These are phyloP conservation scores for Lophotriccus pileatus DNA, from an alignment of 2,797 vertebrate genomes.

Conservation along the genomic window DNA sequence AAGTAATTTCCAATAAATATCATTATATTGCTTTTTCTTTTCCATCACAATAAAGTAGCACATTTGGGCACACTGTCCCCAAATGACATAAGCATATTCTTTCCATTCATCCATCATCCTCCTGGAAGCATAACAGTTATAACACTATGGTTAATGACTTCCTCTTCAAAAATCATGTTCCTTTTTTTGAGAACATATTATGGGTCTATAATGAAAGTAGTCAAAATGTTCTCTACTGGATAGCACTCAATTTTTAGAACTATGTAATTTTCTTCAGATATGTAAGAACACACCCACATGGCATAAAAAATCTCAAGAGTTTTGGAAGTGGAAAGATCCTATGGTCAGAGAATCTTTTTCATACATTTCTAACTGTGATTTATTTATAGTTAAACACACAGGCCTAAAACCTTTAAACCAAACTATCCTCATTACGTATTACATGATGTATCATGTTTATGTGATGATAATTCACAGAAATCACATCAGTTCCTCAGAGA, in stretches of 20 bases:
- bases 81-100: conserved; percentile 2
- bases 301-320: neutral
- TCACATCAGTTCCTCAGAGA: neutral
- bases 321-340: neutral
- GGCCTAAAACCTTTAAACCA: neutral
- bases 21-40: neutral
- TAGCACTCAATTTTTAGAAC: neutral
- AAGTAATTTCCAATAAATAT: neutral
- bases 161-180: conserved; percentile 25
- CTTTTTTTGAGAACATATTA: conserved; percentile 40
- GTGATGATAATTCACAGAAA: neutral
- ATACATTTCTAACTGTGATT: neutral
- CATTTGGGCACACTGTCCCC: neutral
- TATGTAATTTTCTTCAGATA: neutral
- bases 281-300: neutral
- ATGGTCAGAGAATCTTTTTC: neutral
- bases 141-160: conserved; percentile 8
- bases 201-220: conserved; percentile 2
- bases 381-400: neutral
- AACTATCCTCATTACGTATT: neutral
- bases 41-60: neutral
- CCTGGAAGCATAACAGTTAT: neutral
- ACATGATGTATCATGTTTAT: neutral
- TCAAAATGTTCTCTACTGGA: neutral
- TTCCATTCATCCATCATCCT: conserved; percentile 2